Evolutionary conservation across 2,113 vertebrate species (phyloP), one percentile per base, ranked within the genome.

Genomic region (Gobio gobio): DNA sequence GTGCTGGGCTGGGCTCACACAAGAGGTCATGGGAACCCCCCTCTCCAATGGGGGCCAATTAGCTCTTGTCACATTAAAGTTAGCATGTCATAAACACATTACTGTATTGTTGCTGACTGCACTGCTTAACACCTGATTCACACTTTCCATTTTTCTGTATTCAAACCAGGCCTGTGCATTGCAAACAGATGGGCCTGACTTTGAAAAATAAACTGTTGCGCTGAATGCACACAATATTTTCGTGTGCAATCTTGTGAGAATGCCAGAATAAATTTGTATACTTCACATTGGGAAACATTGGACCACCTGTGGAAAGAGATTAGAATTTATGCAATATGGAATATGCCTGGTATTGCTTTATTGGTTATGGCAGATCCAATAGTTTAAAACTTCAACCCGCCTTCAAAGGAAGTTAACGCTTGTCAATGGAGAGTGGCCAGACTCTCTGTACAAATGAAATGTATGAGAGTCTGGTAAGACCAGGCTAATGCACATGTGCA

Each of bases 21-120:
- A 76, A 63, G 56, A 83, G 86, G 84, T 88, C 89, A 86, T 66
- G 58, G 61, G 72, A 83, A 73, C 5, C 49, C 75, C n/a, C 2
- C 58, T 63, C 84, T 86, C 85, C 82, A 70, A 13, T 33, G 88
- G 79, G 82, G 72, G 82, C 87, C 88, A 90, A 89, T 89, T 91
- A 90, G 72, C 86, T 78, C 80, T 68, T 89, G 88, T 89, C 87
- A 89, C 82, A 89, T 85, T 43, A 43, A 73, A 75, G 66, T 78
- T 72, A 76, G 43, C 9, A 72, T 33, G 20, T 86, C 68, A 79
- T n/a, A 20, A 45, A 73, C 74, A 78, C 49, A 43, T 63, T n/a
- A 36, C 78, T n/a, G 24, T n/a, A 66, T 40, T 68, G 49, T 29
- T 78, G 43, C 64, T 81, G 72, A 81, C 56, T 61, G 61, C 43